Evolutionary conservation across 1,140 invertebrate genomes (phyloP).

Genomic region (Hypothenemus hampei): DNA sequence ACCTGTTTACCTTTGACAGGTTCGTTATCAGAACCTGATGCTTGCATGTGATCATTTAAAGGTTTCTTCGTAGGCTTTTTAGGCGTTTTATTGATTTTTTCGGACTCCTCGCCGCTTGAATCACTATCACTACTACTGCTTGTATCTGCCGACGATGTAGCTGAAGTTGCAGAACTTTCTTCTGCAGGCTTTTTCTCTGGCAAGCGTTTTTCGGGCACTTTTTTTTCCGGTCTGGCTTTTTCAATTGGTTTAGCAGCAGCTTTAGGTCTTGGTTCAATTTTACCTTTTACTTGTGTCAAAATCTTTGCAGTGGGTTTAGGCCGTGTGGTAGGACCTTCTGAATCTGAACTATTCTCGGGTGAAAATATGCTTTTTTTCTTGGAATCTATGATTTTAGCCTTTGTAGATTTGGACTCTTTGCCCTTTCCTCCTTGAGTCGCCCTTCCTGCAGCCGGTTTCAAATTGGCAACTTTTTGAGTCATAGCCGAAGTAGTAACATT

Average conservation of each 20-base stretch:
- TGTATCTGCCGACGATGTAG: slow-evolving; percentile 38
- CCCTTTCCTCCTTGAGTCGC: not conserved
- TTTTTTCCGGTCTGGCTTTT: slow-evolving; percentile 40
- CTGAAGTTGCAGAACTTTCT: slow-evolving; percentile 46
- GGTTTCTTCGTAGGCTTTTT: slow-evolving; percentile 47
- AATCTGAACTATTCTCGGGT: slow-evolving; percentile 74
- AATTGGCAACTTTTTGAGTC: slow-evolving; percentile 20
- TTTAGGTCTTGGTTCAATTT: slow-evolving; percentile 41
- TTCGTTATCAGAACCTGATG: slow-evolving; percentile 45
- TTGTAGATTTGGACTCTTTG: slow-evolving; percentile 28
- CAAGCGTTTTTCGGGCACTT: slow-evolving; percentile 36
- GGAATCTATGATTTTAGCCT: slow-evolving; percentile 41
- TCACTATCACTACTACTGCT: slow-evolving; percentile 45
- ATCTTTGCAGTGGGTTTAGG: slow-evolving; percentile 39
- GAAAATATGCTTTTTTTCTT: slow-evolving; percentile 80
- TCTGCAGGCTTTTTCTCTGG: slow-evolving; percentile 42
- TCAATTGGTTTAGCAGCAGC: slow-evolving; percentile 38
- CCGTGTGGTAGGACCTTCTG: no score
- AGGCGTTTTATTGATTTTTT: slow-evolving; percentile 34
- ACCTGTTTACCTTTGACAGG: slow-evolving; percentile 34
- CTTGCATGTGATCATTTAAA: slow-evolving; percentile 31
- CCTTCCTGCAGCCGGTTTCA: slow-evolving; percentile 14
- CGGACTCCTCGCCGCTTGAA: slow-evolving; percentile 41
- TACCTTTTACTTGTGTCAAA: slow-evolving; percentile 17
- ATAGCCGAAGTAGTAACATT: slow-evolving; percentile 48